Evolutionary conservation across 2,888 invertebrate species (phyloP).

Genomic region (Xanthia togata): DNA sequence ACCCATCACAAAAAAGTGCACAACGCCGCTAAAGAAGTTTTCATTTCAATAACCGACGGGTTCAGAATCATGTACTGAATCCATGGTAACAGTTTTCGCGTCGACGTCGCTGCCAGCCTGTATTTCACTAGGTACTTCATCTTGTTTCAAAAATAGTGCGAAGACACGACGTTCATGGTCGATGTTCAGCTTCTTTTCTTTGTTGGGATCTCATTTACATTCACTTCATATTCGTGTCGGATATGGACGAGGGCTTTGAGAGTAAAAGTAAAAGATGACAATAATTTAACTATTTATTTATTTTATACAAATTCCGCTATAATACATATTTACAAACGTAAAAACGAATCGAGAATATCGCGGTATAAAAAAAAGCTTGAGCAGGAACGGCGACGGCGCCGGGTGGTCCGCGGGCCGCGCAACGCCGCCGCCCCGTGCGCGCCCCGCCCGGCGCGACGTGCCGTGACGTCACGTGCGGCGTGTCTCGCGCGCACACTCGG

Average conservation of each 20-base stretch:
- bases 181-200: no score
- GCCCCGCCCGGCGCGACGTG: constrained; percentile 50
- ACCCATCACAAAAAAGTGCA: no score
- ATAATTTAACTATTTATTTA: constrained; percentile 86
- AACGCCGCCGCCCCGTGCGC: constrained; percentile 62
- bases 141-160: no score
- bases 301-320: constrained; percentile 90
- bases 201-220: no score
- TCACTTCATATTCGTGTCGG: no score
- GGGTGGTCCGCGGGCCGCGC: constrained; percentile 70
- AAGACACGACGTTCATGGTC: no score
- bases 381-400: constrained; percentile 77
- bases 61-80: no score
- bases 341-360: constrained; percentile 87
- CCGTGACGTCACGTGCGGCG: constrained; percentile 31
- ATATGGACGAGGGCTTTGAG: background rate
- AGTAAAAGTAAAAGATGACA: constrained; percentile 71
- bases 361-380: constrained; percentile 87
- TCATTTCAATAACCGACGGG: no score
- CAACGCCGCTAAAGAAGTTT: no score
- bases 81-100: no score
- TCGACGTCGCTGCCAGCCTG: no score
- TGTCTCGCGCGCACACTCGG: constrained; percentile 42
- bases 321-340: constrained; percentile 90
- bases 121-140: no score